phyloP scores from a whole-genome alignment of 2,797 vertebrate genomes.

The Ctenochaetus hawaiiensis region DNA sequence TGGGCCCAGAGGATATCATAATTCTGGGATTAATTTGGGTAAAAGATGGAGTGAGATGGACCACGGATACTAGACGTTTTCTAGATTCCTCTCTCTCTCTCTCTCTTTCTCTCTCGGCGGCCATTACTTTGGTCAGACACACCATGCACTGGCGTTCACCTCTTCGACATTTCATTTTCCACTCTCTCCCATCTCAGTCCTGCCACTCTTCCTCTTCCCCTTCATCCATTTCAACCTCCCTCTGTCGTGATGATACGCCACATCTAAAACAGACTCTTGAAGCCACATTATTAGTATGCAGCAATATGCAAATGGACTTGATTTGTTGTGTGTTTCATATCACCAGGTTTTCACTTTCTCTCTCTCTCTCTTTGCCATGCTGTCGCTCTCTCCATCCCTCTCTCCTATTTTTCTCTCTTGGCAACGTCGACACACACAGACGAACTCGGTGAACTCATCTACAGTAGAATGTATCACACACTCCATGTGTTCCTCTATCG shows the following conservation, averaged over 20 bases:
- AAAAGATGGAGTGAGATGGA: conserved; percentile 65
- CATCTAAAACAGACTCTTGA: conserved; percentile 63
- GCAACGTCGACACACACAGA: conserved; percentile 66
- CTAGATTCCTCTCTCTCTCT: conserved; percentile 5
- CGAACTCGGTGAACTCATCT: conserved; percentile 73
- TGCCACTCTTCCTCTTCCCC: not conserved
- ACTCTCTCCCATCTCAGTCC: not conserved
- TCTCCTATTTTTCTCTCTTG: conserved; percentile 63
- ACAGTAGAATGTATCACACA: conserved; percentile 50
- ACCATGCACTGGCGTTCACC: conserved; percentile 2
- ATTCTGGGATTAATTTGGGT: conserved; percentile 73
- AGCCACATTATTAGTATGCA: conserved; percentile 69
- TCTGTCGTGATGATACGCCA: conserved; percentile 46
- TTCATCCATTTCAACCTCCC: conserved; percentile 30
- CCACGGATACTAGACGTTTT: conserved; percentile 26
- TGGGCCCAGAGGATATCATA: conserved; percentile 65
- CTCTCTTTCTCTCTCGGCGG: not conserved
- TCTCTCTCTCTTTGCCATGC: conserved; percentile 35
- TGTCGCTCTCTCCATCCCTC: conserved; percentile 52
- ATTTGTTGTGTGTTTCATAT: conserved; percentile 67
- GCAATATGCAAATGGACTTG: conserved; percentile 68
- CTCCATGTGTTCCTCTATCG: conserved; percentile 51
- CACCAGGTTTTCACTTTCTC: conserved; percentile 37
- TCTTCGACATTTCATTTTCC: not conserved
- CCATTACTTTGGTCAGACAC: conserved; percentile 10